A percentile compares a stretch with the other conserved stretches of the same genome.
These are phyloP conservation scores for Ecdyonurus torrentis DNA, from an alignment of 2,888 invertebrate genomes.

Conservation along the genomic window DNA sequence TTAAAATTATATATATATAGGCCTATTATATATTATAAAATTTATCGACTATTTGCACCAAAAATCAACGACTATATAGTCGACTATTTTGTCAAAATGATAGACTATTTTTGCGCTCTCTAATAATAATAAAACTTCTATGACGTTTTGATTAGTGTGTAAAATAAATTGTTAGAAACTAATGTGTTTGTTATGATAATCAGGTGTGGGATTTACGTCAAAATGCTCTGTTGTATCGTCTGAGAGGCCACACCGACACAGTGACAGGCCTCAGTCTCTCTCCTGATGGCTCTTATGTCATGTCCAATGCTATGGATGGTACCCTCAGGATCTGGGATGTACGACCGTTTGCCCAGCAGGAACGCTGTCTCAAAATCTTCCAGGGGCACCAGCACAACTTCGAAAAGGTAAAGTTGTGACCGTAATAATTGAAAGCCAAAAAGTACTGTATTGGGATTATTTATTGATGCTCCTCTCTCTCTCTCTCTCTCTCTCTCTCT, in stretches of 20 bases:
- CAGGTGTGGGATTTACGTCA: conserved; percentile 78
- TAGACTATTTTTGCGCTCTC: too few relatives aligned
- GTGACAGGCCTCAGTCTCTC: conserved; percentile 77
- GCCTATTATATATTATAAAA: too few relatives aligned
- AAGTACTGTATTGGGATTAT: neutral
- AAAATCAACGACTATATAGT: too few relatives aligned
- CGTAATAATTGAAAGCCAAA: neutral
- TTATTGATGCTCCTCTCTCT: conserved; percentile 3
- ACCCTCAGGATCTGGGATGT: conserved; percentile 94
- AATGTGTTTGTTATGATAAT: too few relatives aligned
- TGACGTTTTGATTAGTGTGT: too few relatives aligned
- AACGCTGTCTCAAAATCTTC: conserved; percentile 83
- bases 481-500: too few relatives aligned
- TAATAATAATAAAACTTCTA: too few relatives aligned
- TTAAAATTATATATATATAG: too few relatives aligned
- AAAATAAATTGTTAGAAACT: too few relatives aligned
- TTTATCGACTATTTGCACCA: too few relatives aligned
- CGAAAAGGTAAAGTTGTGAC: conserved; percentile 45
- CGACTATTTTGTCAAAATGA: too few relatives aligned
- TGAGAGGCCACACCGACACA: conserved; percentile 91
- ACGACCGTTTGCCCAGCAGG: conserved; percentile 81
- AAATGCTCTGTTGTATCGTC: conserved; percentile 51
- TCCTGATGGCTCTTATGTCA: conserved; percentile 70
- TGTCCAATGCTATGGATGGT: conserved; percentile 96
- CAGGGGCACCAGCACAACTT: conserved; percentile 94